Conservation (phyloP, 2,888 invertebrate species). For the Drosophila fulvimacula region DNA sequence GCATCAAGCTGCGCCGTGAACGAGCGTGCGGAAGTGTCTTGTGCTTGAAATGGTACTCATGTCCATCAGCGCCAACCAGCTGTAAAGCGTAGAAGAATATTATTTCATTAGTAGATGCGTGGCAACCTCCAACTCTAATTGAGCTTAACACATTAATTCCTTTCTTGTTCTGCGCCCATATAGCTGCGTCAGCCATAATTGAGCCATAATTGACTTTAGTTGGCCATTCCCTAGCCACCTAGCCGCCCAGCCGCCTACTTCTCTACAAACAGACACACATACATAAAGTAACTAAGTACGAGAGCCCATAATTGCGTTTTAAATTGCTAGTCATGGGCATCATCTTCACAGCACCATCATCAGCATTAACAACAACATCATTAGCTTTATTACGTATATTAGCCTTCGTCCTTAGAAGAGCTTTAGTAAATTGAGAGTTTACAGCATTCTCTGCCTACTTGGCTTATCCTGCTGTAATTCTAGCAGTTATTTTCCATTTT, state of each 20-base stretch:
- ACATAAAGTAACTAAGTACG: constrained; percentile 7
- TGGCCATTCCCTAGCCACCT: constrained; percentile 17
- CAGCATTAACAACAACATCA: constrained; percentile 27
- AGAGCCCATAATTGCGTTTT: constrained; percentile 65
- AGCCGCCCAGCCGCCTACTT: neutral
- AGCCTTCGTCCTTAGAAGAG: constrained; percentile 38
- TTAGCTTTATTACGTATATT: constrained; percentile 35
- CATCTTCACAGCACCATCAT: constrained; percentile 32
- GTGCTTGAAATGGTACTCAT: constrained; percentile 97
- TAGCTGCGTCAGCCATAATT: constrained; percentile 66
- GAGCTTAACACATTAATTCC: constrained; percentile 67
- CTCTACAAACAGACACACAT: neutral
- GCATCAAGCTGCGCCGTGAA: constrained; percentile 94
- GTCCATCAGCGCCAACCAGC: constrained; percentile 93
- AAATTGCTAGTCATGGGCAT: constrained; percentile 72
- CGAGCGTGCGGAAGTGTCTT: constrained; percentile 95
- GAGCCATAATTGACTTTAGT: constrained; percentile 68
- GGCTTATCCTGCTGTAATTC: neutral
- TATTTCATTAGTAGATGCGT: constrained; percentile 49
- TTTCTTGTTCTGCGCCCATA: constrained; percentile 34
- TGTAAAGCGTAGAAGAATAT: constrained; percentile 85
- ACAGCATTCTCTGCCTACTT: constrained; percentile 7
- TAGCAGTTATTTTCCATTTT: constrained; percentile 63
- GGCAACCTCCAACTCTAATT: constrained; percentile 57
- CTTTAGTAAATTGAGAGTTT: constrained; percentile 67